phyloP scores from a whole-genome alignment of 2,888 invertebrate genomes.

The Artemia sinica region DNA sequence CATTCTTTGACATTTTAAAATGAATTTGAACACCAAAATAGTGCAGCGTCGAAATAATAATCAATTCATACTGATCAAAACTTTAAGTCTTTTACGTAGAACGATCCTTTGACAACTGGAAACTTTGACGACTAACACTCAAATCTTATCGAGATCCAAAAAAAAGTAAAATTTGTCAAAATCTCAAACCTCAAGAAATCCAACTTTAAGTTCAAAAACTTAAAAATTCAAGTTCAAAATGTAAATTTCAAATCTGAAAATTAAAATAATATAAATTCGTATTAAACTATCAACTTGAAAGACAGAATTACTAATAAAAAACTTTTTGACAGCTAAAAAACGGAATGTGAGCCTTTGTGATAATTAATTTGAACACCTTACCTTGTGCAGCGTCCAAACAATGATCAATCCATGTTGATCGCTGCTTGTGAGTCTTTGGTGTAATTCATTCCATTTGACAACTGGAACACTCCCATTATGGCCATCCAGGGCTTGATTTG shows the following conservation, averaged over 20 bases:
- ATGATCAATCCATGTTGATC: conserved; percentile 93
- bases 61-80: too few species aligned
- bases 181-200: too few species aligned
- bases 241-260: not conserved
- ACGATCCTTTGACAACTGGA: too few species aligned
- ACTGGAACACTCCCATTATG: conserved; percentile 77
- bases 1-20: not conserved
- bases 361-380: conserved; percentile 30
- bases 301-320: too few species aligned
- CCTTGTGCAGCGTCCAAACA: conserved; percentile 96
- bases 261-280: not conserved
- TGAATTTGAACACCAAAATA: too few species aligned
- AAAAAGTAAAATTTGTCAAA: too few species aligned
- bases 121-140: too few species aligned
- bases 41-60: too few species aligned
- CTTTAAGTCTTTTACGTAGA: too few species aligned
- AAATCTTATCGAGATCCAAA: too few species aligned
- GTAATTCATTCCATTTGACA: conserved; percentile 89
- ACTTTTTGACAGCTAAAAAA: not conserved
- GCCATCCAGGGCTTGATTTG: conserved; percentile 91
- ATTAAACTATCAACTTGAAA: not conserved
- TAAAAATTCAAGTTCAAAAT: not conserved
- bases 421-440: conserved; percentile 89
- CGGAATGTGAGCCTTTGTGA: too few species aligned
- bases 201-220: too few species aligned